Conservation (phyloP, 2,113 vertebrate species). For the Spermophilus dauricus region DNA sequence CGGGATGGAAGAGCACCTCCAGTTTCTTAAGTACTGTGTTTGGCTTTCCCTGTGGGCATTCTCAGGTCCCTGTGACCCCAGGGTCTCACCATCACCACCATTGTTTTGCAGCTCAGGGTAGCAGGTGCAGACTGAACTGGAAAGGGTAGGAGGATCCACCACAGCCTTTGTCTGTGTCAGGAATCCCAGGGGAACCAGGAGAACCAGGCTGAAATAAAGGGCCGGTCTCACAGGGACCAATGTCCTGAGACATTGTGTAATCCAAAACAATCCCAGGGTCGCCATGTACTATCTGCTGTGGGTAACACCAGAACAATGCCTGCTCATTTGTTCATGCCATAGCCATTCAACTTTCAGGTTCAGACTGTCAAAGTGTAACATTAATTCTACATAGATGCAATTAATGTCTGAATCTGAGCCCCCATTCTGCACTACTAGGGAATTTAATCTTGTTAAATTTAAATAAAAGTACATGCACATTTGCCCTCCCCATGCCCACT, state of each 20-base stretch:
- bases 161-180: not conserved
- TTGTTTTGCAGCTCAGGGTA: not conserved
- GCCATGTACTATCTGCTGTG: not conserved
- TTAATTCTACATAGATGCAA: not conserved
- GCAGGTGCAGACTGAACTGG: fast-evolving
- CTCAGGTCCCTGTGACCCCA: not conserved
- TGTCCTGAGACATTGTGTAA: not conserved
- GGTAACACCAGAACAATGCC: not conserved
- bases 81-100: not conserved
- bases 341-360: not conserved
- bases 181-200: not conserved
- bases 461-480: not conserved
- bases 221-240: not conserved
- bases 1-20: not conserved
- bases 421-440: not conserved
- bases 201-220: not conserved
- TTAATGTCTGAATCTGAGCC: not conserved
- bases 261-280: not conserved
- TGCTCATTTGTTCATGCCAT: not conserved
- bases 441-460: not conserved
- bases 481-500: fast-evolving
- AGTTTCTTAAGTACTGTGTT: not conserved
- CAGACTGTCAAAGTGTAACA: not conserved
- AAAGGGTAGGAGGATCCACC: not conserved
- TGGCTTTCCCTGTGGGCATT: not conserved